Evolutionary conservation across 2,888 invertebrate genomes (phyloP).

Genomic region (Drosophila merina): DNA sequence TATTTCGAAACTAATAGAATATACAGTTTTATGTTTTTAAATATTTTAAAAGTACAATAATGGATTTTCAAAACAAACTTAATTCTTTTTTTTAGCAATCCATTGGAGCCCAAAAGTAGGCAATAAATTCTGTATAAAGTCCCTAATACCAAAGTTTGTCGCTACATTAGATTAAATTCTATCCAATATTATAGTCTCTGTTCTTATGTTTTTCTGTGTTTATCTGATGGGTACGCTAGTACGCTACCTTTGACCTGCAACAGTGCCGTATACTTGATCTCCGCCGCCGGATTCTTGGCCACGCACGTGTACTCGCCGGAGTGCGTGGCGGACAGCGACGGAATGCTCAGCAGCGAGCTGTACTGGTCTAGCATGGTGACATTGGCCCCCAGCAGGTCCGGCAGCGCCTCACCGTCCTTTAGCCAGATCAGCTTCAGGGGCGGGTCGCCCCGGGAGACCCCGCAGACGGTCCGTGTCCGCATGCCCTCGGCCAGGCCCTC

Average conservation of each 20-base stretch:
- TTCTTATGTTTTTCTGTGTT: conserved; percentile 9
- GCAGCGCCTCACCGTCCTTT: conserved; percentile 90
- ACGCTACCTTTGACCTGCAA: conserved; percentile 92
- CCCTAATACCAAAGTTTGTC: no score
- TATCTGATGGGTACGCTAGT: conserved; percentile 67
- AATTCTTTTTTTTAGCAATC: no score
- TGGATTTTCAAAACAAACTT: no score
- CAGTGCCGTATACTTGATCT: conserved; percentile 91
- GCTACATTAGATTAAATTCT: background rate
- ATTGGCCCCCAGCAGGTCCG: conserved; percentile 88
- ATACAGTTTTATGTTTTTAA: no score
- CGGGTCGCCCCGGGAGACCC: conserved; percentile 91
- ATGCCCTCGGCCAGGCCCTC: conserved; percentile 92
- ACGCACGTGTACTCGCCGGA: conserved; percentile 92
- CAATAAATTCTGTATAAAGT: no score
- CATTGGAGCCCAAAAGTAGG: no score
- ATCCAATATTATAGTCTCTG: background rate
- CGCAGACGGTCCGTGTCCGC: conserved; percentile 92
- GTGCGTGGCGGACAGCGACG: conserved; percentile 90
- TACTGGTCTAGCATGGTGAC: conserved; percentile 90
- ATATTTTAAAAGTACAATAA: no score
- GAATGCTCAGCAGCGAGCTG: conserved; percentile 91
- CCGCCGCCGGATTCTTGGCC: conserved; percentile 91
- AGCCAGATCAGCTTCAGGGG: conserved; percentile 92
- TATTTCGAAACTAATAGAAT: no score